These are phyloP conservation scores for Acanthosepion esculentum DNA, from an alignment of 2,888 invertebrate genomes.

Conservation along the genomic window DNA sequence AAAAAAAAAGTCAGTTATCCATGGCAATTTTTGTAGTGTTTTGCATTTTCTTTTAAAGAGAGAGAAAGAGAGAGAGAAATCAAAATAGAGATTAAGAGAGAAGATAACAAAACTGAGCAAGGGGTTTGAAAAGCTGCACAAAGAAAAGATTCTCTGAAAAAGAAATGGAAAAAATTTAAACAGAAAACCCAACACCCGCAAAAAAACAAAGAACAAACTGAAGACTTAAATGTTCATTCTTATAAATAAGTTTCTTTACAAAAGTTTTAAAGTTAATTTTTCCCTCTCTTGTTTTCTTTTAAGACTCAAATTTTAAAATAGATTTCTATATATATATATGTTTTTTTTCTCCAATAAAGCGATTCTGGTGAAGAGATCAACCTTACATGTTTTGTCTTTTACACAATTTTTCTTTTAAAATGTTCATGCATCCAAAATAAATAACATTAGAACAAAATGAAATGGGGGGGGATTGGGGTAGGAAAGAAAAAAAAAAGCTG, in stretches of 20 bases:
- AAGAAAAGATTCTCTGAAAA: background rate
- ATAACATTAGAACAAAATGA: conserved; percentile 35
- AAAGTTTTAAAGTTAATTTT: conserved; percentile 25
- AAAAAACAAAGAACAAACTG: background rate
- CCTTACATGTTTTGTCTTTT: conserved; percentile 37
- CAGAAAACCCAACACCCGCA: background rate
- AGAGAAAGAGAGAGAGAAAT: background rate
- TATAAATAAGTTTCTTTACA: conserved; percentile 44
- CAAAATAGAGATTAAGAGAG: background rate
- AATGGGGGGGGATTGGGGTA: background rate
- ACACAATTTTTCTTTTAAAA: conserved; percentile 7
- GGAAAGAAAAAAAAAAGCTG: background rate
- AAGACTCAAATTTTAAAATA: conserved; percentile 16
- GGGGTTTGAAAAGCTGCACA: background rate
- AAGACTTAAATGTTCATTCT: conserved; percentile 45
- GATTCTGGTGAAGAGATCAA: conserved; percentile 44
- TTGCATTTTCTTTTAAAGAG: background rate
- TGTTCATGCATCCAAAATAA: conserved; percentile 46
- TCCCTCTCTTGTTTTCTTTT: conserved; percentile 33
- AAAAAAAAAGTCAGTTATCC: background rate
- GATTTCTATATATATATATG: conserved; percentile 25
- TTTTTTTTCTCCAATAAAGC: background rate
- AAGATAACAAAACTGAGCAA: background rate
- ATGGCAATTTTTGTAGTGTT: background rate
- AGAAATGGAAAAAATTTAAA: background rate